Evolutionary conservation across 2,797 vertebrate species (phyloP), one percentile per base, ranked within the genome.

Genomic region (Parambassis ranga): DNA sequence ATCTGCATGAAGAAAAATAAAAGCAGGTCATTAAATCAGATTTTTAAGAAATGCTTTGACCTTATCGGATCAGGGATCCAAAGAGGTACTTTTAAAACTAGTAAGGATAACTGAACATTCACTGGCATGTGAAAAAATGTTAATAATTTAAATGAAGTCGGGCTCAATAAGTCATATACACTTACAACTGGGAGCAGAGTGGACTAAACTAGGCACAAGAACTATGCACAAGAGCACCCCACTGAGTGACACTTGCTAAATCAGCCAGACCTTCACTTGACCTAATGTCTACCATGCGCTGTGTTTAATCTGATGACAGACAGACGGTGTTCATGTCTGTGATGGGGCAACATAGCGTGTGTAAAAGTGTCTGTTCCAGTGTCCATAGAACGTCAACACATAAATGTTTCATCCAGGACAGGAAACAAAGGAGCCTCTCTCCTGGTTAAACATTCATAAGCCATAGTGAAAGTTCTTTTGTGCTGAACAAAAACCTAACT

Each of bases 341-440:
- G 71, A 73, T 51, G 58, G 47, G 43, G 47, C 50, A 59, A 44
- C 43, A 43, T 76, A 30, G 56, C 44, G 51, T 85, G 65, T 66
- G 37, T 65, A 63, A 81, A 80, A 71, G 75, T 72, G 65, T 63
- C 58, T 67, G 74, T 77, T 75, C 30, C 46, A 31, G 22, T 69
- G 65, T 79, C 65, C 13, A 30, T 65, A 50, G 41, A 81, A 82
- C 75, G 48, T 71, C 18, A 6, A 77, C 46, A 36, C 43, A 84
- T 86, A 38, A 83, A 87, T 81, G 71, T 88, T 85, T 88, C 58
- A 81, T 69, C 43, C 20, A 14, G 30, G 51, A 64, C 79, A 82
- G 83, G 71, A 87, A 81, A 86, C 77, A 84, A 79, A 78, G 55
- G 49, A 74, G 43, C 53, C 26, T 53, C 39, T 79, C 44, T 31